Evolutionary conservation across 2,113 vertebrate species (phyloP).

Genomic region (Toxostoma redivivum): DNA sequence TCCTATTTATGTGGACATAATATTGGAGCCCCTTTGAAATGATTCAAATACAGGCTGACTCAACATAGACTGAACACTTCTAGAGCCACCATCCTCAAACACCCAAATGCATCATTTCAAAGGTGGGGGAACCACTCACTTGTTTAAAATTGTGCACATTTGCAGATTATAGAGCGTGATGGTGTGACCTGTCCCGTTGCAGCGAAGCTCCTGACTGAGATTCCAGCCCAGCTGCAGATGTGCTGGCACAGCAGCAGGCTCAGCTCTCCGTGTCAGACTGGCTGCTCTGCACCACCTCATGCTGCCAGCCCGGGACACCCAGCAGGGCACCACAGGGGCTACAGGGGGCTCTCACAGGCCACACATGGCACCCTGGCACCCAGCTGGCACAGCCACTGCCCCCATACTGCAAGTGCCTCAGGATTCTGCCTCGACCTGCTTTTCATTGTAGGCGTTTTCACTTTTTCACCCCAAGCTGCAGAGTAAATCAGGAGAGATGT

Average conservation of each 20-base stretch:
- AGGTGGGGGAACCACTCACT: neutral
- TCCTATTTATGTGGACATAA: neutral
- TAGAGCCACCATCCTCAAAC: neutral
- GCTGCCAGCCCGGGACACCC: neutral
- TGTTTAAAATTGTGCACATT: neutral
- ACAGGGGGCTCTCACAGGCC: neutral
- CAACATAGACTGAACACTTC: neutral
- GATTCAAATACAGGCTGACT: neutral
- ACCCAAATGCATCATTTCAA: neutral
- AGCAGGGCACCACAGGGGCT: neutral
- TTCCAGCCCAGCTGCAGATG: fast-evolving
- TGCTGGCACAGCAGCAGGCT: neutral
- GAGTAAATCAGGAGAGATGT: neutral
- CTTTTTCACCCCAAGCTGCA: neutral
- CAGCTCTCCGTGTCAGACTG: fast-evolving
- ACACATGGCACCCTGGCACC: fast-evolving
- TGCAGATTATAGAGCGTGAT: neutral
- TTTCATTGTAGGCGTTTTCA: neutral
- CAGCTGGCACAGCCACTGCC: neutral
- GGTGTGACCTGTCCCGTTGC: neutral
- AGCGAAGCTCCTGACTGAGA: neutral
- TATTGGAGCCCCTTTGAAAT: neutral
- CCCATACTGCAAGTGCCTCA: neutral
- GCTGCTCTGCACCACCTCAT: fast-evolving
- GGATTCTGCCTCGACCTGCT: neutral